phyloP scores from a whole-genome alignment of 2,888 invertebrate genomes.

The Coremacera marginata region DNA sequence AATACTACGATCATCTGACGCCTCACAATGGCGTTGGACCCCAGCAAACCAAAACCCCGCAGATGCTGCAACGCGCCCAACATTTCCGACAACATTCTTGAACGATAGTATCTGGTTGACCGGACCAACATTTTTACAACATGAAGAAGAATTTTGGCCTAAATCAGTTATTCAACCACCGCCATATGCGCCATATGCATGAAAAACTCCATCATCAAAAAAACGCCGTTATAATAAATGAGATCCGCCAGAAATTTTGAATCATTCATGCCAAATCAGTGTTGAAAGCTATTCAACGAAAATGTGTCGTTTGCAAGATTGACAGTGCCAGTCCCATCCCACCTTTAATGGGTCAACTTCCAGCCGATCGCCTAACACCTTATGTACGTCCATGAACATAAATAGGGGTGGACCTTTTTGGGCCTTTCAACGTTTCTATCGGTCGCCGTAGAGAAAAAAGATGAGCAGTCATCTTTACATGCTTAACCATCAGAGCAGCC shows the following conservation, averaged over 20 bases:
- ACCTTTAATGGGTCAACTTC: constrained; percentile 42
- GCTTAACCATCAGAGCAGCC: too few species aligned
- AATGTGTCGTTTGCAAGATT: constrained; percentile 26
- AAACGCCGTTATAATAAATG: constrained; percentile 21
- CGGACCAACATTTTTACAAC: constrained; percentile 36
- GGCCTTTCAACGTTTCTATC: too few species aligned
- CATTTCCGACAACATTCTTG: constrained; percentile 23
- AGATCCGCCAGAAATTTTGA: constrained; percentile 41
- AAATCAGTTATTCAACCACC: neutral
- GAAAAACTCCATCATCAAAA: constrained; percentile 37
- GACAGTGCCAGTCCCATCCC: constrained; percentile 36
- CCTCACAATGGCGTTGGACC: neutral
- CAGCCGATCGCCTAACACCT: too few species aligned
- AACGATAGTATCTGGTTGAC: constrained; percentile 33
- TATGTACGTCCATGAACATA: too few species aligned
- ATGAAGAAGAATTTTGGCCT: constrained; percentile 37
- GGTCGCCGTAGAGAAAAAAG: too few species aligned
- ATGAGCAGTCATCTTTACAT: too few species aligned
- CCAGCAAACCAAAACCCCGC: too few species aligned
- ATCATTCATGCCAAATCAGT: constrained; percentile 32
- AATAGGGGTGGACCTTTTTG: too few species aligned
- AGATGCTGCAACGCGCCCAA: constrained; percentile 19
- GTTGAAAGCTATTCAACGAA: constrained; percentile 24
- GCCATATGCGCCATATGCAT: constrained; percentile 30
- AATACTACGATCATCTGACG: too few species aligned